A percentile compares a stretch with the other conserved stretches of the same genome.
Evolutionary conservation across 2,888 invertebrate genomes (phyloP).

Genomic region (Drosophila prolongata): DNA sequence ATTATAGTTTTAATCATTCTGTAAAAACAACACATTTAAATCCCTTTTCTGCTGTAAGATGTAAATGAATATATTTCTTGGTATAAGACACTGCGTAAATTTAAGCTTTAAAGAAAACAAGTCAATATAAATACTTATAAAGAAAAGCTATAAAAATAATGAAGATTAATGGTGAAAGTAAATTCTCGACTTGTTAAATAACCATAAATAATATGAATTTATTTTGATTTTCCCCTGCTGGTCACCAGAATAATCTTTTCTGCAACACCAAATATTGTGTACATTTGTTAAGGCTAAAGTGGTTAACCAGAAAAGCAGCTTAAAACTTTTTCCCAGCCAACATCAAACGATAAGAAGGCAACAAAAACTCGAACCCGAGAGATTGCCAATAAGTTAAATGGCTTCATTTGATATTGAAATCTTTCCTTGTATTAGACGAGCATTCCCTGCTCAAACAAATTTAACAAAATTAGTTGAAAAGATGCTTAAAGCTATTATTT

Average conservation of each 20-base stretch:
- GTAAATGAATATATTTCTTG: too few relatives aligned
- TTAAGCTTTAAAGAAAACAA: not conserved
- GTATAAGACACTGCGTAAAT: not conserved
- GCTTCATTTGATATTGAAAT: conserved; percentile 14
- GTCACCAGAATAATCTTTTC: conserved; percentile 21
- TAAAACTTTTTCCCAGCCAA: conserved; percentile 32
- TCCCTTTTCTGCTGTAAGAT: too few relatives aligned
- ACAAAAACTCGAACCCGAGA: not conserved
- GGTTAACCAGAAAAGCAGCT: conserved; percentile 42
- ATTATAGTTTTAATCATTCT: too few relatives aligned
- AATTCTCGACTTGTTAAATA: conserved; percentile 36
- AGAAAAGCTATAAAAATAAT: conserved; percentile 66
- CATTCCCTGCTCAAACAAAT: conserved; percentile 31
- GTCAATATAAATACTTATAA: conserved; percentile 27
- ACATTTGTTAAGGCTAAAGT: conserved; percentile 54
- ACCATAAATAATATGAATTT: conserved; percentile 44
- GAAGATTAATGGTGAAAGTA: conserved; percentile 64
- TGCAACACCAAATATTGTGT: conserved; percentile 32
- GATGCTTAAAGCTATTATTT: conserved; percentile 40
- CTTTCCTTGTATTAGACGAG: not conserved
- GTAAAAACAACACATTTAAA: too few relatives aligned
- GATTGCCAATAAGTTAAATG: conserved; percentile 26
- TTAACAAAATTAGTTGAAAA: conserved; percentile 44
- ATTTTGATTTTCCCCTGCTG: conserved; percentile 7
- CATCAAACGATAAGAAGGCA: conserved; percentile 35